These are phyloP conservation scores for Lepus americanus DNA, from an alignment of 2,113 vertebrate species.

Conservation along the genomic window DNA sequence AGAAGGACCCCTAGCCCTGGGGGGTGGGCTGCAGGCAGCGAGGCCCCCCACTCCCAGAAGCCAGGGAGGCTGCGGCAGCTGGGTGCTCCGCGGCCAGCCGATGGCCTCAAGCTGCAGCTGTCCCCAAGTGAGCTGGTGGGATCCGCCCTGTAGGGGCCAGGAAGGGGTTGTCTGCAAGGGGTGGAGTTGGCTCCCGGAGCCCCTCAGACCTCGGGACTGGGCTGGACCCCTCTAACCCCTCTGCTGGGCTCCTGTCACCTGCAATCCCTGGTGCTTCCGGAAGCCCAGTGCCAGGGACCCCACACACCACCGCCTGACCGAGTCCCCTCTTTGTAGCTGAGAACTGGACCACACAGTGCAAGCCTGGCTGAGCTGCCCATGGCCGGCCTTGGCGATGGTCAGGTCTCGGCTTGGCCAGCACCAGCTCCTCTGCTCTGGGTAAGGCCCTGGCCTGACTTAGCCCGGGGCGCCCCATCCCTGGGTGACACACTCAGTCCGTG, in stretches of 20 bases:
- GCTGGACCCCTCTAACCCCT: not conserved
- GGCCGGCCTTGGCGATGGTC: too few relatives aligned
- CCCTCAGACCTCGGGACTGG: not conserved
- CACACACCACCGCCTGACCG: not conserved
- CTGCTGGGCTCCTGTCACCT: not conserved
- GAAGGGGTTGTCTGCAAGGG: not conserved
- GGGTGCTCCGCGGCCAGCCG: too few relatives aligned
- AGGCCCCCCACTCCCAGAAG: too few relatives aligned
- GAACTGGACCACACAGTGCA: not conserved
- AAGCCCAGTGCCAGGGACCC: too few relatives aligned
- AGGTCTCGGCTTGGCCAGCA: not conserved
- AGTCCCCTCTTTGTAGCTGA: not conserved
- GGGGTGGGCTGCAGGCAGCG: too few relatives aligned
- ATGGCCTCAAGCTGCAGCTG: not conserved
- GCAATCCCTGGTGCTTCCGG: too few relatives aligned
- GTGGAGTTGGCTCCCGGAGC: not conserved
- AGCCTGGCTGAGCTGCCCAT: not conserved
- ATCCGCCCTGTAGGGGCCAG: too few relatives aligned
- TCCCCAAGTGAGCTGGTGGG: too few relatives aligned
- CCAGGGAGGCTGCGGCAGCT: too few relatives aligned
- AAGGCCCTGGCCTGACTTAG: too few relatives aligned
- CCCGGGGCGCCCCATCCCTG: not conserved
- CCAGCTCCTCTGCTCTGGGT: not conserved
- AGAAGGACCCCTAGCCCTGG: too few relatives aligned
- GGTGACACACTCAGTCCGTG: too few relatives aligned